These are phyloP conservation scores for Lithophane semibrunnea DNA, from an alignment of 2,888 invertebrate species.

Conservation along the genomic window DNA sequence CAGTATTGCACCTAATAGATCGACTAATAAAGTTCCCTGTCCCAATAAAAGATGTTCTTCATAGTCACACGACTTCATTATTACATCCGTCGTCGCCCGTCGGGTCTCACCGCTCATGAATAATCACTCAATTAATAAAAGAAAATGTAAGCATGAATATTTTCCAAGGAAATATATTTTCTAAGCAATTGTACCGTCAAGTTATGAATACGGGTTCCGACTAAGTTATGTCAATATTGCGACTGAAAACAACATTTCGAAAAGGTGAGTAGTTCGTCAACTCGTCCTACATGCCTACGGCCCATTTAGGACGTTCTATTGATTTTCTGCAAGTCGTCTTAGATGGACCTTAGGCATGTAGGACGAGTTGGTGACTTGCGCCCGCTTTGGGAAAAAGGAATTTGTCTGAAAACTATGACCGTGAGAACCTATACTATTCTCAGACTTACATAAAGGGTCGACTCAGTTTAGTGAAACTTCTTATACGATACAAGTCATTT, in stretches of 20 bases:
- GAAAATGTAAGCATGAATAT: constrained; percentile 59
- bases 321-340: too few species aligned
- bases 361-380: not conserved
- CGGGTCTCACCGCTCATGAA: constrained; percentile 78
- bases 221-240: not conserved
- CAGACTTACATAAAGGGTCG: not conserved
- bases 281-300: too few species aligned
- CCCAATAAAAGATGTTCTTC: constrained; percentile 13
- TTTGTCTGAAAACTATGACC: not conserved
- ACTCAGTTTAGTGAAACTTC: not conserved
- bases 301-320: too few species aligned
- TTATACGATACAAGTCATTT: not conserved
- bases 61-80: constrained; percentile 74
- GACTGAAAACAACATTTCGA: not conserved
- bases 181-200: not conserved
- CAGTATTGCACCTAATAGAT: not conserved
- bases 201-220: not conserved
- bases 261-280: not conserved
- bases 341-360: too few species aligned
- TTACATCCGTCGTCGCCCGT: constrained; percentile 70
- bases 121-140: constrained; percentile 85
- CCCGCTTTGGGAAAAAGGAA: too few species aligned
- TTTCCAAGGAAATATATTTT: constrained; percentile 14
- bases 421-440: not conserved
- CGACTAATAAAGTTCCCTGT: not conserved